Percentiles rank a stretch among this genome's conserved stretches.
phyloP scores from a whole-genome alignment of 1,140 invertebrate species.

The Apis florea region DNA sequence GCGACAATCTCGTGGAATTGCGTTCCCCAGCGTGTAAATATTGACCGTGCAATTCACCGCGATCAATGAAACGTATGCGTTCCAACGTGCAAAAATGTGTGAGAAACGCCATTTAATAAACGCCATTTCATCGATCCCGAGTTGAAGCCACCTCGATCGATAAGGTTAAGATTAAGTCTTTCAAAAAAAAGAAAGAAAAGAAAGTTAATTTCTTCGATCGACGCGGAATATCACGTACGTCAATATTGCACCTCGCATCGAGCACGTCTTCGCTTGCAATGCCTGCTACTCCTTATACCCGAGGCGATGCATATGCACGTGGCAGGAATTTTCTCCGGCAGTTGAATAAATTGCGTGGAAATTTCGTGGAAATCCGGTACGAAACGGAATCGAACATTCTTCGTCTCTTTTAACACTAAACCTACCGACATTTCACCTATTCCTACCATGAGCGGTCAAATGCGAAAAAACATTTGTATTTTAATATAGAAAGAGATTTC shows the following conservation, averaged over 20 bases:
- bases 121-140: not conserved
- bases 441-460: too few relatives aligned
- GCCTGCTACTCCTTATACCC: not conserved
- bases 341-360: not conserved
- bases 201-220: too few relatives aligned
- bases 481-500: too few relatives aligned
- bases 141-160: too few relatives aligned
- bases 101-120: not conserved
- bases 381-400: not conserved
- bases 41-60: not conserved
- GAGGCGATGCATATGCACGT: not conserved
- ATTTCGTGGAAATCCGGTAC: not conserved
- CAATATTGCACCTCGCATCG: too few relatives aligned
- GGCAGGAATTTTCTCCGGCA: not conserved
- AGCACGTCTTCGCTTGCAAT: not conserved
- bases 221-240: too few relatives aligned
- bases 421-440: too few relatives aligned
- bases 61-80: not conserved
- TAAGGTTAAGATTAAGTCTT: too few relatives aligned
- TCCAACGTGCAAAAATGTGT: too few relatives aligned
- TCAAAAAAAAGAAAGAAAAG: too few relatives aligned
- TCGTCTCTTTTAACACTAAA: too few relatives aligned
- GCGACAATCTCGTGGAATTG: slow-evolving; percentile 4
- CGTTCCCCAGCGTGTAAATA: slow-evolving; percentile 8
- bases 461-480: too few relatives aligned